Evolutionary conservation across 2,113 vertebrate species (phyloP).

Genomic region (Lonchura striata): DNA sequence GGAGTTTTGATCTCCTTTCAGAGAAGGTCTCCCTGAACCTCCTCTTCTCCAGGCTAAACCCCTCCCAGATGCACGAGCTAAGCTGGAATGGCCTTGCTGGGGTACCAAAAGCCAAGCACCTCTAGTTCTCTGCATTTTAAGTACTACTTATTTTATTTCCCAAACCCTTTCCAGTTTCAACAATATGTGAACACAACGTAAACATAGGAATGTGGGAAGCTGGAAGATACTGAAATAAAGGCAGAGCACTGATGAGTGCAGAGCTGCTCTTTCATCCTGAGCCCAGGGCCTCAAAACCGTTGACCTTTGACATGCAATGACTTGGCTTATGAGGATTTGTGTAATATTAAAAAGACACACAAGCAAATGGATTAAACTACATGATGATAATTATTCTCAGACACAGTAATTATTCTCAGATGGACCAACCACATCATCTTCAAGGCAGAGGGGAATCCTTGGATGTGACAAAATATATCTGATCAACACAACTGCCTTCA

Average conservation of each 20-base stretch:
- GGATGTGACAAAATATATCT: background rate
- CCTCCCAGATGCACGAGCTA: fast-evolving
- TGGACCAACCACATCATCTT: background rate
- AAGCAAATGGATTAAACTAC: background rate
- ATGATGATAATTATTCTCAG: background rate
- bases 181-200: background rate
- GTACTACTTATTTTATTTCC: background rate
- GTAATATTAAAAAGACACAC: background rate
- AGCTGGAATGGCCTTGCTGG: fast-evolving
- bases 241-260: background rate
- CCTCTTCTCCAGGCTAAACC: background rate
- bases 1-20: background rate
- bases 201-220: background rate
- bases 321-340: background rate
- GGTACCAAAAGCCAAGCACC: background rate
- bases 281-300: background rate
- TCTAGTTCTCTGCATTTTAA: background rate
- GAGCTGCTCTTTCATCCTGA: background rate
- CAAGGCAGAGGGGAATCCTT: background rate
- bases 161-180: background rate
- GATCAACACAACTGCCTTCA: background rate
- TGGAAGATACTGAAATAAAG: background rate
- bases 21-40: background rate
- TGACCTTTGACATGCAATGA: fast-evolving
- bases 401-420: background rate